Evolutionary conservation across 1,140 invertebrate genomes (phyloP), one percentile per base, ranked within the genome.

Genomic region (Drosophila paulistorum): DNA sequence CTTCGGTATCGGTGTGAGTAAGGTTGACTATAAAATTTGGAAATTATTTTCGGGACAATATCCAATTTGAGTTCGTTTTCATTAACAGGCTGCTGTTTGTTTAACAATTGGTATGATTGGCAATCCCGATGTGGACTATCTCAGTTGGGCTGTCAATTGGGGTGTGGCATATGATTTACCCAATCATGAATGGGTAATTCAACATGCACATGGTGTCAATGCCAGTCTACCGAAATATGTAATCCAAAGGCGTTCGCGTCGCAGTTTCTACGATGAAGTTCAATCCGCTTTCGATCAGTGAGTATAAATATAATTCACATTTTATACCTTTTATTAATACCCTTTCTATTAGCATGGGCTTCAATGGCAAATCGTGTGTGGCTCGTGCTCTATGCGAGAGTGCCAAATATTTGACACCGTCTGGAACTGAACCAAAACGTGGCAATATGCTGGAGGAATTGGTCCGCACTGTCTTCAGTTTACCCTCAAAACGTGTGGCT

Each of bases 161-260:
- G 95, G 95, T 65, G 95, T 96, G 26, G 95, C 95, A 2, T 96
- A 96, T 79, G 94, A 96, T 75, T 83, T 96, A 48, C 96, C 96
- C 1, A 94, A 96, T 78, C 94, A 94, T 26, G 95, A 94, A 2
- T 94, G 94, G 81, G 93, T 94, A 2, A 92, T 94, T 20, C 91
- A 94, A 5, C 93, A 94, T 62, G 84, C 92, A 71, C 63, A 91
- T 26, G 91, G 91, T 30, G 79, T 92, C 81, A 81, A 75, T 11
- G 76, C 79, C 7, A 91, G 81, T 26, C 70, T 81, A 10, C 71
- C 74, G 0, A 93, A 93, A 71, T 92, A 93, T 1, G 70, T 92
- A 17, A 89, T 94, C 1, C 94, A 94, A 74, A 92, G 95, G n/a
- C 92, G 95, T 65, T 94, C 94, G 64, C 93, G 95, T 7, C 83